Evolutionary conservation across 2,797 vertebrate genomes (phyloP).

Genomic region (Phrynocephalus guinanensis): DNA sequence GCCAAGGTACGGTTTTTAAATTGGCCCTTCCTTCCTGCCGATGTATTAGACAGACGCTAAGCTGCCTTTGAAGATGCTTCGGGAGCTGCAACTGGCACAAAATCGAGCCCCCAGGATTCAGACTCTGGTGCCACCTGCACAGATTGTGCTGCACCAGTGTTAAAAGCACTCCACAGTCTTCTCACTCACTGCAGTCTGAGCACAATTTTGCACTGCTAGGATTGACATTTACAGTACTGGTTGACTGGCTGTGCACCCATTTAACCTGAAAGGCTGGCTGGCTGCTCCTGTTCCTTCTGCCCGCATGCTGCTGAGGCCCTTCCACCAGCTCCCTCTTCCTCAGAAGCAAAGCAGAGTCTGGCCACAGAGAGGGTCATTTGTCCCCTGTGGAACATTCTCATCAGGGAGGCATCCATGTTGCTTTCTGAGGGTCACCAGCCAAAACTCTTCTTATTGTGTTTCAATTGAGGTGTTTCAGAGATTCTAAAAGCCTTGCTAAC

Average conservation of each 20-base stretch:
- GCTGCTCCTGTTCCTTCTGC: neutral
- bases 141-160: neutral
- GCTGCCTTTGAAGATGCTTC: neutral
- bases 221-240: neutral
- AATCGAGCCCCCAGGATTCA: neutral
- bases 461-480: neutral
- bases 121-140: neutral
- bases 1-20: neutral
- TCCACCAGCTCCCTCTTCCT: neutral
- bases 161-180: neutral
- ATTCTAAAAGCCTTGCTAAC: neutral
- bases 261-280: neutral
- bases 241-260: neutral
- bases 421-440: neutral
- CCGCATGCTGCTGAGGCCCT: neutral
- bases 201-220: neutral
- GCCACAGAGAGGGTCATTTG: neutral
- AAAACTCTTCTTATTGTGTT: neutral
- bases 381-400: neutral
- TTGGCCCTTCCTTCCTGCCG: neutral
- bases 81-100: neutral
- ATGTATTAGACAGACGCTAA: neutral
- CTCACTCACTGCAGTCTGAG: neutral
- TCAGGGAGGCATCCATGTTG: neutral
- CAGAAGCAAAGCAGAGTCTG: neutral